Evolutionary conservation across 2,113 vertebrate genomes (phyloP).

Genomic region (Psophia crepitans): DNA sequence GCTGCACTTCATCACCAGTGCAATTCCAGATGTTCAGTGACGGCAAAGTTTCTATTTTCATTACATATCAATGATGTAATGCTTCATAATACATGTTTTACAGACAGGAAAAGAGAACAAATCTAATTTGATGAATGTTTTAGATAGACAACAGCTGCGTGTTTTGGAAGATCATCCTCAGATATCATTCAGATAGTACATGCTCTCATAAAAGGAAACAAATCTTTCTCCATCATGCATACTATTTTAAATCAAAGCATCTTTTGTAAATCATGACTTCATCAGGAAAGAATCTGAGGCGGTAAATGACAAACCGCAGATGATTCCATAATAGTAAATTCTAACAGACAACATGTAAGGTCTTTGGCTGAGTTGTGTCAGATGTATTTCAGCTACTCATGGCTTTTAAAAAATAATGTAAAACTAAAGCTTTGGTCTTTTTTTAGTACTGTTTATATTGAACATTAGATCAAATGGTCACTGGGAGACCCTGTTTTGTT

Average conservation of each 20-base stretch:
- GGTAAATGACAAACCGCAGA: neutral
- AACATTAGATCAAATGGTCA: neutral
- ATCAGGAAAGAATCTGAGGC: neutral
- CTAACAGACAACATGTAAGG: neutral
- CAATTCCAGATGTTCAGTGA: neutral
- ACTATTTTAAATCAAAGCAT: neutral
- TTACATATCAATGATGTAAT: slow-evolving; percentile 18
- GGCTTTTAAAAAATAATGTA: neutral
- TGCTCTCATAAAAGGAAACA: neutral
- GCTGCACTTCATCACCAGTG: neutral
- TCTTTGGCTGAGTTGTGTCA: neutral
- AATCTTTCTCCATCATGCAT: neutral
- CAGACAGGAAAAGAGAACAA: neutral
- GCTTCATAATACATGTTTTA: neutral
- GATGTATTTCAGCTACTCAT: neutral
- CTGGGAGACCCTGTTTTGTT: neutral
- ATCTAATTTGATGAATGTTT: neutral
- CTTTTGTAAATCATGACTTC: neutral
- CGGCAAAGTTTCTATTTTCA: neutral
- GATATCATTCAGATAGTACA: neutral
- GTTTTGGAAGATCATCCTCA: slow-evolving; percentile 6
- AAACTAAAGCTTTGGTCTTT: neutral
- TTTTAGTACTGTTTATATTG: neutral
- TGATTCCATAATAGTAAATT: neutral
- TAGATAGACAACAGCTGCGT: neutral